These are phyloP conservation scores for Ophiodon elongatus DNA, from an alignment of 2,113 vertebrate genomes.

Conservation along the genomic window DNA sequence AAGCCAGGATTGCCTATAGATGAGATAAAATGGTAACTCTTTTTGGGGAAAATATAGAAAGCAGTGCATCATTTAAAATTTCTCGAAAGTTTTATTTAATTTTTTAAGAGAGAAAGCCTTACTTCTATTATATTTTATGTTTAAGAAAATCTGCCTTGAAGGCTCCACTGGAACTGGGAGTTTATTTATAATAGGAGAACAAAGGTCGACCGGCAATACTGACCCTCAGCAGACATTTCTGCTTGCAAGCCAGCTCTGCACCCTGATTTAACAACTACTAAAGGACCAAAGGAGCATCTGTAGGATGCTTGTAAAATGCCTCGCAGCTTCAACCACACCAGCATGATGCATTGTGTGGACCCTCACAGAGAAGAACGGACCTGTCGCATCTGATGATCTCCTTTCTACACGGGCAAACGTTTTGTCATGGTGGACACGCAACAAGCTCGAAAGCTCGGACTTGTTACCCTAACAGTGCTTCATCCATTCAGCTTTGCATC, in stretches of 20 bases:
- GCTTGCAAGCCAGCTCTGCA: constrained; percentile 7
- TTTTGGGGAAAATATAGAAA: constrained; percentile 2
- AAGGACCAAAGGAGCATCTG: constrained; percentile 50
- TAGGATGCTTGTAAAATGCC: constrained; percentile 10
- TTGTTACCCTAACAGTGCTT: constrained; percentile 33
- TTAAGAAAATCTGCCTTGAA: constrained; percentile 22
- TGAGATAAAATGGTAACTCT: constrained; percentile 1
- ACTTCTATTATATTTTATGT: constrained; percentile 23
- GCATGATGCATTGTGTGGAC: constrained; percentile 31
- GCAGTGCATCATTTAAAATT: constrained; percentile 23
- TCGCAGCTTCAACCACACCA: constrained; percentile 54
- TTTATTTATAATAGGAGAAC: constrained; percentile 34
- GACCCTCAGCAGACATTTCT: constrained; percentile 14
- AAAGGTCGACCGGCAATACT: background rate
- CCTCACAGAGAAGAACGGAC: constrained; percentile 21
- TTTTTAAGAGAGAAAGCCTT: constrained; percentile 52
- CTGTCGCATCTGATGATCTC: background rate
- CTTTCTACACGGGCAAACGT: background rate
- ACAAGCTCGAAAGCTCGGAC: constrained; percentile 37
- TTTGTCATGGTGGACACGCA: background rate
- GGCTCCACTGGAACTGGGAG: constrained; percentile 18
- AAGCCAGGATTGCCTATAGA: constrained; percentile 5
- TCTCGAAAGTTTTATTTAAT: constrained; percentile 42
- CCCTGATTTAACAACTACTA: background rate
- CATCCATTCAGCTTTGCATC: constrained; percentile 13